Evolutionary conservation across 2,797 vertebrate genomes (phyloP), one percentile per base, ranked within the genome.

Genomic region (Falco novaeseelandiae): DNA sequence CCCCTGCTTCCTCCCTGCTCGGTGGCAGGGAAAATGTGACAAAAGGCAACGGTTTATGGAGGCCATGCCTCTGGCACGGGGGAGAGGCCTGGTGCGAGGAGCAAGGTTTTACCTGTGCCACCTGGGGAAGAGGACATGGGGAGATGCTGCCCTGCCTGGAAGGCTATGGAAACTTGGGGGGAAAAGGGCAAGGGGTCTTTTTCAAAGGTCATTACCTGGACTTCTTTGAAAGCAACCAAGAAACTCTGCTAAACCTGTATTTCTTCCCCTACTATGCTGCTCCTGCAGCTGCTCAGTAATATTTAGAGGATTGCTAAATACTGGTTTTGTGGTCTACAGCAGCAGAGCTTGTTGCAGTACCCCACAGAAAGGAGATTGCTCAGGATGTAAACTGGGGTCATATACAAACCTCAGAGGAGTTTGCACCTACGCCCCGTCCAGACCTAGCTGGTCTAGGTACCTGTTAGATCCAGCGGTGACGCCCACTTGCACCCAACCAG

Each of bases 21-120:
- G 12, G 38, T 62, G 23, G 12, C 36, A 25, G 9, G n/a, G 1
- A 16, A 63, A 61, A 54, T 0, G 1, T 16, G 34, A 51, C 5
- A 32, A 23, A 77, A 59, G 30, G 52, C 51, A 58, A 8, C 8
- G 32, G 27, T 9, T 83, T 14, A 67, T 1, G 0, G 16, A 59
- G 58, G 32, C 29, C 19, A 10, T 0, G 0, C 17, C 8, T 5
- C 78, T 32, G 27, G 15, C 1, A 0, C 21, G 36, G 29, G 30
- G 27, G 26, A 36, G n/a, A 57, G 8, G 23, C 30, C 26, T 0
- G 0, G 6, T 14, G 36, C 9, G 17, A 67, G 20, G n/a, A 84
- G 18, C 25, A 42, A 38, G 40, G n/a, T 69, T 93, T 44, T 40
- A 65, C 30, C 15, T 54, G 13, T 52, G 81, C n/a, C 0, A 0